phyloP scores from a whole-genome alignment of 2,888 invertebrate species.

The Ormyrus labotus region DNA sequence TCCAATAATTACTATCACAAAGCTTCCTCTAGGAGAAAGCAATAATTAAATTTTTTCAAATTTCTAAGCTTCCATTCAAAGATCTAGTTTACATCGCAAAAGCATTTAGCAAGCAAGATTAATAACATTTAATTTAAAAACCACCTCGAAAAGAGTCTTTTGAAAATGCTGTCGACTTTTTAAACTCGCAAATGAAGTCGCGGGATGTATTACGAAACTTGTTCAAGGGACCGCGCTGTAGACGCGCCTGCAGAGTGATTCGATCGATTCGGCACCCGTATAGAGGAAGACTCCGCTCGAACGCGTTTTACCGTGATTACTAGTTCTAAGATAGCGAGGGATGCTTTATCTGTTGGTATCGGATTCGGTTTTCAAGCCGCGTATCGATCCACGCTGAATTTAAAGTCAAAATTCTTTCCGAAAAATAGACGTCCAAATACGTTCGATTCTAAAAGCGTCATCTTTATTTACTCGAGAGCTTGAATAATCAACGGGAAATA shows the following conservation, averaged over 20 bases:
- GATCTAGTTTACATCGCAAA: no score
- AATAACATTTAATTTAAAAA: no score
- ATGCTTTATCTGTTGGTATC: constrained; percentile 21
- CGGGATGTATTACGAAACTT: constrained; percentile 18
- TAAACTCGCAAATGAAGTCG: constrained; percentile 35
- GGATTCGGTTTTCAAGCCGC: background rate
- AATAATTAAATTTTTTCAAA: no score
- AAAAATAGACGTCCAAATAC: no score
- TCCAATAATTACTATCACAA: no score
- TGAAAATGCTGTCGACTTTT: background rate
- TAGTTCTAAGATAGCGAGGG: constrained; percentile 41
- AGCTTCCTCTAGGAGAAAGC: no score
- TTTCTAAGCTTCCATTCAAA: no score
- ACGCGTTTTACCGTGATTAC: constrained; percentile 50
- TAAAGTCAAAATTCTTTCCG: background rate
- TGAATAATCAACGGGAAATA: background rate
- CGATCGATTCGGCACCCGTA: constrained; percentile 31
- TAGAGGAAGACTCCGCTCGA: constrained; percentile 18
- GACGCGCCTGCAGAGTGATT: constrained; percentile 28
- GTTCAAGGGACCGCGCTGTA: constrained; percentile 1
- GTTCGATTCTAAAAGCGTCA: no score
- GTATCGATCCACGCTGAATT: constrained; percentile 12
- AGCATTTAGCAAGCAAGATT: no score
- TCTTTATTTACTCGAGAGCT: no score
- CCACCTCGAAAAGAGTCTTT: no score